These are phyloP conservation scores for Cancer borealis DNA, from an alignment of 2,888 invertebrate species.

Conservation along the genomic window DNA sequence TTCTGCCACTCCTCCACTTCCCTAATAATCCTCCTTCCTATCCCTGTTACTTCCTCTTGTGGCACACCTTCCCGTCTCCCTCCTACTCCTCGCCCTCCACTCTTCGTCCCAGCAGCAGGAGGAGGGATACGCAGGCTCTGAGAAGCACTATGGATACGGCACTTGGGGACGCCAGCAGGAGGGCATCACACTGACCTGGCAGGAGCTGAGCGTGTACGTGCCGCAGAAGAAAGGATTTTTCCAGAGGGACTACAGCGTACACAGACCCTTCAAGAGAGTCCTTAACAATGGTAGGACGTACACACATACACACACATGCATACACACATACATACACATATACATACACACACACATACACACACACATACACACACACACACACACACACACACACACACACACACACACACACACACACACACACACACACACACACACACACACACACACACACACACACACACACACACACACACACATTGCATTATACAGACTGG, in stretches of 20 bases:
- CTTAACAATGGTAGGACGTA: conserved; percentile 86
- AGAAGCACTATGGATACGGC: conserved; percentile 68
- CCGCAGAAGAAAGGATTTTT: conserved; percentile 72
- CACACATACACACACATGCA: neutral
- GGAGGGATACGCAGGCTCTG: neutral
- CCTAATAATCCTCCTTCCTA: neutral
- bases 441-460: conserved; percentile 5
- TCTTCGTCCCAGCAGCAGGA: conserved; percentile 35
- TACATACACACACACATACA: neutral
- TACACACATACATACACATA: conserved; percentile 7
- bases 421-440: conserved; percentile 38
- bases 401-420: neutral
- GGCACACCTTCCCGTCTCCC: neutral
- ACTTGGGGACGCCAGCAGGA: conserved; percentile 58
- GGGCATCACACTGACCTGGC: conserved; percentile 76
- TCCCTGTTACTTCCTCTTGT: neutral
- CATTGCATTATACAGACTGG: neutral
- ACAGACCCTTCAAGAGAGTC: conserved; percentile 84
- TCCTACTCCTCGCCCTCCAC: neutral
- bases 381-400: neutral
- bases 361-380: neutral
- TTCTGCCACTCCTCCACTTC: neutral
- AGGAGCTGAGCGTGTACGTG: conserved; percentile 76
- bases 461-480: conserved; percentile 36
- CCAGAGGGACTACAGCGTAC: conserved; percentile 76